Percentiles rank a stretch among this genome's conserved stretches.
These are phyloP conservation scores for Labeo calbasu DNA, from an alignment of 2,797 vertebrate species.

Conservation along the genomic window DNA sequence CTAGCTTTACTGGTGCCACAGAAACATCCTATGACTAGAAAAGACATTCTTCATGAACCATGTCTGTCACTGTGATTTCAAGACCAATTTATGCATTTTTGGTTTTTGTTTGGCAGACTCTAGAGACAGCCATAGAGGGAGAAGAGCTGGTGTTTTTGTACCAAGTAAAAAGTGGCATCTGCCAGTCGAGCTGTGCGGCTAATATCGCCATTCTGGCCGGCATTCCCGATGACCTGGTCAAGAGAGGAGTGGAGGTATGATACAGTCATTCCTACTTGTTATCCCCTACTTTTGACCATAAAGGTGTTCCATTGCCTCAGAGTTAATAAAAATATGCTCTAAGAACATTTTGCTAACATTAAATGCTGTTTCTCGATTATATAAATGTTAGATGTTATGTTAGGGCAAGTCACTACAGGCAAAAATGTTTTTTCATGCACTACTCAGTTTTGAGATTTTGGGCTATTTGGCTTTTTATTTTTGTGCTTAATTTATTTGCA, in stretches of 20 bases:
- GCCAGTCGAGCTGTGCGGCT: slow-evolving; percentile 89
- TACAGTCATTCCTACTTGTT: not conserved
- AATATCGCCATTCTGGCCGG: slow-evolving; percentile 92
- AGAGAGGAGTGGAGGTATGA: slow-evolving; percentile 87
- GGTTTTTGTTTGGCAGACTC: slow-evolving; percentile 76
- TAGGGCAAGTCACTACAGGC: not conserved
- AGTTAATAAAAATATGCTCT: not conserved
- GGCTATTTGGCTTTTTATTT: not conserved
- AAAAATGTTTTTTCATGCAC: not conserved
- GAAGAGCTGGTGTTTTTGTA: slow-evolving; percentile 94
- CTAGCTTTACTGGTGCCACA: slow-evolving; percentile 83
- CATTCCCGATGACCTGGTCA: slow-evolving; percentile 83
- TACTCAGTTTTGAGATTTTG: not conserved
- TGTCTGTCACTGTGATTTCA: not conserved
- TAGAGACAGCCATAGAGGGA: slow-evolving; percentile 93
- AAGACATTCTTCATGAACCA: not conserved
- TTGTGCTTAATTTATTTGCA: not conserved
- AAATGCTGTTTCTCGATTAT: not conserved
- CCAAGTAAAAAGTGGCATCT: slow-evolving; percentile 89
- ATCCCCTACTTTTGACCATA: not conserved
- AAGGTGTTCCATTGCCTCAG: not conserved
- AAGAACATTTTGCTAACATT: not conserved
- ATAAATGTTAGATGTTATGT: too few species aligned
- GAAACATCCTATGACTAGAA: not conserved
- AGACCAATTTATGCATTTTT: not conserved